These are phyloP conservation scores for Ormia ochracea DNA, from an alignment of 2,888 invertebrate genomes.

Conservation along the genomic window DNA sequence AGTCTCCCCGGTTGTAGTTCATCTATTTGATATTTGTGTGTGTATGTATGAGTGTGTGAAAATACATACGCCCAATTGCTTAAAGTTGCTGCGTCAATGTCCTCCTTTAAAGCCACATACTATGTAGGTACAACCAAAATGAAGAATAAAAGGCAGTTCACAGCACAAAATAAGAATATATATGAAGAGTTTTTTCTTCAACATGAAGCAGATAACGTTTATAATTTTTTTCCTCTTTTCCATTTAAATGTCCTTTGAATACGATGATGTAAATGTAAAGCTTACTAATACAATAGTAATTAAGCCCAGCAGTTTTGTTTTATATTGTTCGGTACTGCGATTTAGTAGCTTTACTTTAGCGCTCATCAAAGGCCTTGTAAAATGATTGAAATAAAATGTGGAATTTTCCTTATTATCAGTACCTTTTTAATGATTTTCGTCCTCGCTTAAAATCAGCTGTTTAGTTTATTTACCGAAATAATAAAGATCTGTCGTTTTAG, in stretches of 20 bases:
- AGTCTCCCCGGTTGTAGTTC: neutral
- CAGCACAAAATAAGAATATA: constrained; percentile 17
- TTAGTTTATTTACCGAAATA: too few species aligned
- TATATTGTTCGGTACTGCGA: too few species aligned
- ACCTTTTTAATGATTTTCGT: too few species aligned
- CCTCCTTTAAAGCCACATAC: constrained; percentile 55
- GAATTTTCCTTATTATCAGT: too few species aligned
- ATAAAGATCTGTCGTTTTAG: too few species aligned
- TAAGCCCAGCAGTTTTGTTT: too few species aligned
- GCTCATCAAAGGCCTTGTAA: too few species aligned
- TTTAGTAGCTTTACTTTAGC: too few species aligned
- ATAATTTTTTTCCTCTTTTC: too few species aligned
- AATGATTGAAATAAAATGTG: too few species aligned
- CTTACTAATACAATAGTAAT: neutral
- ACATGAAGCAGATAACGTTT: constrained; percentile 56
- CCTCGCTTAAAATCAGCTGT: too few species aligned
- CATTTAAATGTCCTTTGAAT: constrained; percentile 34
- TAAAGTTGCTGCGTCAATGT: constrained; percentile 57
- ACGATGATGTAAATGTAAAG: constrained; percentile 2
- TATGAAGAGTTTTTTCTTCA: constrained; percentile 41
- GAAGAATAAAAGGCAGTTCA: too few species aligned
- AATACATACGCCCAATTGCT: constrained; percentile 45
- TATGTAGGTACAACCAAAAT: constrained; percentile 37
- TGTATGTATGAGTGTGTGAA: neutral
- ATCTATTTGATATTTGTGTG: neutral